Evolutionary conservation across 2,113 vertebrate genomes (phyloP).

Genomic region (Pipra filicauda): DNA sequence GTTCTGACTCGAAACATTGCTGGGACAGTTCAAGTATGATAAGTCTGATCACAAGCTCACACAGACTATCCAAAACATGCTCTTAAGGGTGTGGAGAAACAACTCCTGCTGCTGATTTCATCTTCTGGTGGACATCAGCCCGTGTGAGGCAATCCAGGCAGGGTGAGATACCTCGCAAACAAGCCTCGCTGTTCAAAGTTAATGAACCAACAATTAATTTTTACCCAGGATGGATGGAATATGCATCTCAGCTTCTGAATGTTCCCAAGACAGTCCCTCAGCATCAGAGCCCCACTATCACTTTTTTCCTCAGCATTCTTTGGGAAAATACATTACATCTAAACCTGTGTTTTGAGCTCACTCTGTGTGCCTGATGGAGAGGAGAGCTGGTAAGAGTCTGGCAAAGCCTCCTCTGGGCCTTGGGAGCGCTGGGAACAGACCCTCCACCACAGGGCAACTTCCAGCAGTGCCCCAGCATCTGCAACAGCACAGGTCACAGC

Average conservation of each 20-base stretch:
- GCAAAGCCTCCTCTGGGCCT: neutral
- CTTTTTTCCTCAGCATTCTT: neutral
- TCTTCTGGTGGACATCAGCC: neutral
- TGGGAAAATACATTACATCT: neutral
- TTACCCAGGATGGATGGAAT: neutral
- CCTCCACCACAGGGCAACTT: neutral
- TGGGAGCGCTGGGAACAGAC: neutral
- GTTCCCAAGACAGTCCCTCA: neutral
- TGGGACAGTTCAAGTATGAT: neutral
- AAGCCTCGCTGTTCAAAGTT: neutral
- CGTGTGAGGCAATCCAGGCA: neutral
- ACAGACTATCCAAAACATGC: neutral
- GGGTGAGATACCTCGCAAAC: neutral
- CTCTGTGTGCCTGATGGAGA: neutral
- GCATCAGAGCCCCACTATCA: neutral
- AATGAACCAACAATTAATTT: neutral
- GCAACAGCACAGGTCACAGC: neutral
- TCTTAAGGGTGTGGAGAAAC: neutral
- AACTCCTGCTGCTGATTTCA: neutral
- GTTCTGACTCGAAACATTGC: neutral
- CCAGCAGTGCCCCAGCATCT: neutral
- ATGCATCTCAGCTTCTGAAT: neutral
- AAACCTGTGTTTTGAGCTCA: neutral
- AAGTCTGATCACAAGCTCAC: neutral
- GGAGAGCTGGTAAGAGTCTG: neutral